Conservation (phyloP, 2,888 invertebrate genomes). For the Tinea pellionella region DNA sequence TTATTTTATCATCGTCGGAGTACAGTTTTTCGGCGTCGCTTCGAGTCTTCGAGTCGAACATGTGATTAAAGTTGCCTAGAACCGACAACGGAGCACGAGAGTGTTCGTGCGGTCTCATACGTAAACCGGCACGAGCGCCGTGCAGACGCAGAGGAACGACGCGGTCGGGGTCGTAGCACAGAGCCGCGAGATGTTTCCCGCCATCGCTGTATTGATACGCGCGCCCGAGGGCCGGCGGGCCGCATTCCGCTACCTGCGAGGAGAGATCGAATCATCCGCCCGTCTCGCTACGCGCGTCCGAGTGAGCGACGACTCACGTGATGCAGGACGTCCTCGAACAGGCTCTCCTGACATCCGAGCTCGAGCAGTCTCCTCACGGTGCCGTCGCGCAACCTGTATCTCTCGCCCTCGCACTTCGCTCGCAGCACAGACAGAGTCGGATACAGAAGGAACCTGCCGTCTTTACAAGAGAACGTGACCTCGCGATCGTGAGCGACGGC, state of each 20-base stretch:
- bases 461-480: constrained; percentile 42
- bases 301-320: constrained; percentile 25
- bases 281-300: neutral
- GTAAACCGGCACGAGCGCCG: constrained; percentile 29
- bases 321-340: constrained; percentile 55
- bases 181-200: constrained; percentile 38
- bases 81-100: constrained; percentile 38
- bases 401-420: constrained; percentile 48
- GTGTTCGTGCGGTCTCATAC: constrained; percentile 34
- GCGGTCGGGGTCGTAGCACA: constrained; percentile 52
- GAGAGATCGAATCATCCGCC: neutral
- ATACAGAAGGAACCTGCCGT: constrained; percentile 40
- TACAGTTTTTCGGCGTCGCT: constrained; percentile 46
- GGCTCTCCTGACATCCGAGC: constrained; percentile 54
- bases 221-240: constrained; percentile 45
- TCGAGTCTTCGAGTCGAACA: constrained; percentile 52
- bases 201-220: constrained; percentile 36
- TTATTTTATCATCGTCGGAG: constrained; percentile 40
- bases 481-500: constrained; percentile 31
- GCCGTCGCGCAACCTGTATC: constrained; percentile 48
- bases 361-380: constrained; percentile 39
- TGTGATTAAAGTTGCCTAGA: constrained; percentile 58
- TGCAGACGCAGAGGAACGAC: constrained; percentile 29
- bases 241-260: constrained; percentile 44
- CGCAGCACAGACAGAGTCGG: constrained; percentile 31